Evolutionary conservation across 2,888 invertebrate genomes (phyloP).

Genomic region (Andrena praecox): DNA sequence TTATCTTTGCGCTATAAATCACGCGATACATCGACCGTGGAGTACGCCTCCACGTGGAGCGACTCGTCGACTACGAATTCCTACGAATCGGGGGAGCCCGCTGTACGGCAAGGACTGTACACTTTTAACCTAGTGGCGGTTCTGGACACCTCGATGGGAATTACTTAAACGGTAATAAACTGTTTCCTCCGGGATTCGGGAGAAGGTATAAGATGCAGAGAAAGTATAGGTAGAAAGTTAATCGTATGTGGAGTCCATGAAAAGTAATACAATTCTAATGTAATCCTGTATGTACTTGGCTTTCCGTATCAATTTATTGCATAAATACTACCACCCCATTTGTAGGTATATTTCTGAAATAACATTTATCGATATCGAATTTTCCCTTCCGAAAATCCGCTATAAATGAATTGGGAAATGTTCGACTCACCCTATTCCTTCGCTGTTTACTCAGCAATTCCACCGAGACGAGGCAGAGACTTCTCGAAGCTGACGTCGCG

Average conservation of each 20-base stretch:
- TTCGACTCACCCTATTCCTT: not conserved
- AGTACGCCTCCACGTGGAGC: constrained; percentile 68
- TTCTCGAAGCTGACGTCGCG: not conserved
- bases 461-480: too few relatives aligned
- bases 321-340: not conserved
- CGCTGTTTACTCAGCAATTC: not conserved
- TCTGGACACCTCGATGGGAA: not conserved
- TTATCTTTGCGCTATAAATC: constrained; percentile 66
- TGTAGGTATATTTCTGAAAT: constrained; percentile 9
- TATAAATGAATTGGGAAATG: not conserved
- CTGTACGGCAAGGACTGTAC: too few relatives aligned
- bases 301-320: not conserved
- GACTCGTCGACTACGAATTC: constrained; percentile 43
- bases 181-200: not conserved
- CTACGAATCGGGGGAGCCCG: not conserved
- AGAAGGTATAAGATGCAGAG: not conserved
- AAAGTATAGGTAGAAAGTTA: not conserved
- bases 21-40: constrained; percentile 62
- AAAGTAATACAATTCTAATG: too few relatives aligned
- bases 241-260: not conserved
- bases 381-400: too few relatives aligned
- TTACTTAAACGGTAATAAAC: not conserved
- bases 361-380: not conserved
- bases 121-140: not conserved
- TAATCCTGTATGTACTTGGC: too few relatives aligned